Conservation (phyloP, 2,888 invertebrate species). For the Drosophila subquinaria region DNA sequence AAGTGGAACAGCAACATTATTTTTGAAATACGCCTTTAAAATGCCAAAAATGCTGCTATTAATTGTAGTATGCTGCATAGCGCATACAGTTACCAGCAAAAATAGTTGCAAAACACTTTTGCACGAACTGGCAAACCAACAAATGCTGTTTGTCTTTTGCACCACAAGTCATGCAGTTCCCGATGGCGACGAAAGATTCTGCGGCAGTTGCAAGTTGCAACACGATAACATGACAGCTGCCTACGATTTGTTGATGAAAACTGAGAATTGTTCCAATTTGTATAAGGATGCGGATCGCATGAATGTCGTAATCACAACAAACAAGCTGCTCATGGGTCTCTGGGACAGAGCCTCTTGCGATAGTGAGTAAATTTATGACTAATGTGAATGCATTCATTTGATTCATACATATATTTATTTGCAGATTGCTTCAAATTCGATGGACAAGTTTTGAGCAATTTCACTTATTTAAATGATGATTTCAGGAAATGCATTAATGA, state of each 20-base stretch:
- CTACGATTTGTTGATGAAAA: slow-evolving; percentile 39
- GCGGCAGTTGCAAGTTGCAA: slow-evolving; percentile 37
- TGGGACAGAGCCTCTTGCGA: slow-evolving; percentile 79
- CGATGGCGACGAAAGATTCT: slow-evolving; percentile 36
- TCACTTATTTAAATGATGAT: slow-evolving; percentile 10
- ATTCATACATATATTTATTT: too few relatives aligned
- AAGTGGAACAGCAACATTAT: not conserved
- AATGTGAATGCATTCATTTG: not conserved
- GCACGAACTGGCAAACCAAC: slow-evolving; percentile 46
- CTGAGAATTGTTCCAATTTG: slow-evolving; percentile 57
- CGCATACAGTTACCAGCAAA: not conserved
- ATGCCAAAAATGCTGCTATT: slow-evolving; percentile 23
- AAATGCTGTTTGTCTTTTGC: slow-evolving; percentile 64
- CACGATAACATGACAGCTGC: slow-evolving; percentile 13
- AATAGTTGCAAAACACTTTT: slow-evolving; percentile 41
- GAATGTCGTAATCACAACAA: slow-evolving; percentile 70
- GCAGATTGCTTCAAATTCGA: slow-evolving; percentile 66
- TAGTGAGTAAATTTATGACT: slow-evolving; percentile 50
- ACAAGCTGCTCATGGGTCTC: slow-evolving; percentile 63
- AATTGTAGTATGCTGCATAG: slow-evolving; percentile 9
- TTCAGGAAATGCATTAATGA: slow-evolving; percentile 41
- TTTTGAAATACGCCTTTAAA: not conserved
- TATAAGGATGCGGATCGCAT: slow-evolving; percentile 79
- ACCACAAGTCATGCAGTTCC: slow-evolving; percentile 67
- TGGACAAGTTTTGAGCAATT: slow-evolving; percentile 43